Evolutionary conservation across 2,797 vertebrate genomes (phyloP), one percentile per base, ranked within the genome.

Genomic region (Paguma larvata): DNA sequence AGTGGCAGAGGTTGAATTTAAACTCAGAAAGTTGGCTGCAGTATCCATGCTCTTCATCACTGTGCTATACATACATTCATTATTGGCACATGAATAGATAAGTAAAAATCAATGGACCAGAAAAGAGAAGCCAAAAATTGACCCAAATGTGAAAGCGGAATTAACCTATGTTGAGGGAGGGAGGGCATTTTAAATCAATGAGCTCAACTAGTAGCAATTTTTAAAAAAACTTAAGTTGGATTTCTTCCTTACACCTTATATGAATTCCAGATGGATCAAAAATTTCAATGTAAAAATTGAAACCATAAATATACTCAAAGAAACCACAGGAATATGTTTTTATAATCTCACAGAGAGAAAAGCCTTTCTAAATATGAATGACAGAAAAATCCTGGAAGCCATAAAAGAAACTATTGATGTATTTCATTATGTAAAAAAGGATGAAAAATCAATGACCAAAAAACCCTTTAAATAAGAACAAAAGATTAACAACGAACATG

Each of bases 311-410:
- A 68, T 85, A 56, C 53, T 94, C 62, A 67, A 75, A 88, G 53
- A 85, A 94, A 93, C 82, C 87, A 88, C 77, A 79, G 70, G 70
- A 91, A 95, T 78, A 91, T 79, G 32, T 70, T 78, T 38, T 70
- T 83, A 65, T 46, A 87, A 83, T 95, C 48, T 85, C 38, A 94
- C 56, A 79, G 80, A 95, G 78, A 48, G 44, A 56, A 75, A 85
- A 48, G 41, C 23, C 72, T 65, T 89, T 79, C n/a, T 80, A 53
- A 88, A 62, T 79, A 32, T 79, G 56, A 85, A 32, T 91, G 30
- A 75, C 53, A 85, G 48, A 95, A 62, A 80, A 34, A 6, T 5
- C 21, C 56, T 88, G 34, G 88, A 53, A 88, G 13, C 32, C 67
- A 34, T 85, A 32, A 96, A 93, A 67, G 51, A 70, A 91, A 73